Evolutionary conservation across 92 coral and sea anemone genomes (phyloP), one percentile per base, ranked within the genome.

Genomic region (Epizoanthus stellaris): DNA sequence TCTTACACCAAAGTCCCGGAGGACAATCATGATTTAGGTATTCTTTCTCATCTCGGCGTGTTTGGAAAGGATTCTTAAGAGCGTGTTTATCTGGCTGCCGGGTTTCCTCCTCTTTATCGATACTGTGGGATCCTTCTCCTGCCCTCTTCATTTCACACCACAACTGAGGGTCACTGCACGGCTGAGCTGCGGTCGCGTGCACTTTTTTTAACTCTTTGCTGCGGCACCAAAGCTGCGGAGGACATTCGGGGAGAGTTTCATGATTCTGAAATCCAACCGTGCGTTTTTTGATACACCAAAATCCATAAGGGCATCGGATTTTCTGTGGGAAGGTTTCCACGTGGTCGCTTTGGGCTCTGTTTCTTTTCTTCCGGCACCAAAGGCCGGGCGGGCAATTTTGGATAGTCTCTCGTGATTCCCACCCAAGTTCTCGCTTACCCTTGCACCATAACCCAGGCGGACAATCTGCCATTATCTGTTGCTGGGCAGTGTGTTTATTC

Each of bases 341-440:
- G 6, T n/a, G 80, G 47, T 60, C 34, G n/a, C 38, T 86, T 7
- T 20, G 57, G 17, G 40, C 4, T 9, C 38, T 47, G 17, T 1
- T n/a, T 16, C 67, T 65, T 64, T 88, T 85, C 71, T 86, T 93
- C 4, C 97, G 94, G 70, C 98, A 94, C 98, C 95, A 94, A 34
- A 91, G 76, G n/a, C 98, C 98, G 3, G 98, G 98, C 40, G 98
- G 98, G 47, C 98, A 94, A 23, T 86, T 80, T 39, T 82, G 21
- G 52, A 64, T 40, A 15, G 6, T 45, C 25, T 63, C 38, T 15
- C 3, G 68, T 16, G 82, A 76, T 2, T 60, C 60, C 25, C 30
- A 79, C 4, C 83, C 83, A 36, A 79, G 16, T 10, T 63, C 72
- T 42, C 83, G 23, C 17, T 79, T 79, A 2, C 23, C 17, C 36